A percentile compares a stretch with the other conserved stretches of the same genome.
Conservation (phyloP, 2,113 vertebrate species). For the Zosterops lateralis region DNA sequence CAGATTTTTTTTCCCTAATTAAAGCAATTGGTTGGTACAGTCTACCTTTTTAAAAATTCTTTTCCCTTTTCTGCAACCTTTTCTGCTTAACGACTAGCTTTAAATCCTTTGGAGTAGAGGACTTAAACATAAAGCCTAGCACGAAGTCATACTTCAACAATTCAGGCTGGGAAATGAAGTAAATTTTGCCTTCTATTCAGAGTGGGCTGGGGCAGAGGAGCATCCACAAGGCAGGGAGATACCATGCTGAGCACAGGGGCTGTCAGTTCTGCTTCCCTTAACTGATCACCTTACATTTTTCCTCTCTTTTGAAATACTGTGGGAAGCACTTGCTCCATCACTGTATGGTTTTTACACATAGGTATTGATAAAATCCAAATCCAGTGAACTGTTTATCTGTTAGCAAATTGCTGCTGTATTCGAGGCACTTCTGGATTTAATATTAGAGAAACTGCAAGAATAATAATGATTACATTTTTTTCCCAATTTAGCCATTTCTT, state of each 20-base stretch:
- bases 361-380: not conserved
- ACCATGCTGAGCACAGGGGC: not conserved
- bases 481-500: not conserved
- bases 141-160: slow-evolving; percentile 5
- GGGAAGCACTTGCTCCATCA: not conserved
- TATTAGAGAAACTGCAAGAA: not conserved
- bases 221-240: not conserved
- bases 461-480: not conserved
- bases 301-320: slow-evolving; percentile 19
- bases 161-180: slow-evolving; percentile 44
- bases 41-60: not conserved
- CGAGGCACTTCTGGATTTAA: not conserved
- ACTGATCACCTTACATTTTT: slow-evolving; percentile 6
- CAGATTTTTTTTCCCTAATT: not conserved
- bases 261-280: slow-evolving; percentile 42
- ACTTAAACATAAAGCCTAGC: not conserved
- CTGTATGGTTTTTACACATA: not conserved
- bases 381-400: not conserved
- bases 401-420: not conserved
- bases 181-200: slow-evolving; percentile 50
- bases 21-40: not conserved
- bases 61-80: not conserved
- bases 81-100: slow-evolving; percentile 26
- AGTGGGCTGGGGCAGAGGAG: not conserved
- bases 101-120: slow-evolving; percentile 55